Evolutionary conservation across 2,888 invertebrate genomes (phyloP).

Genomic region (Epinotia ramella): DNA sequence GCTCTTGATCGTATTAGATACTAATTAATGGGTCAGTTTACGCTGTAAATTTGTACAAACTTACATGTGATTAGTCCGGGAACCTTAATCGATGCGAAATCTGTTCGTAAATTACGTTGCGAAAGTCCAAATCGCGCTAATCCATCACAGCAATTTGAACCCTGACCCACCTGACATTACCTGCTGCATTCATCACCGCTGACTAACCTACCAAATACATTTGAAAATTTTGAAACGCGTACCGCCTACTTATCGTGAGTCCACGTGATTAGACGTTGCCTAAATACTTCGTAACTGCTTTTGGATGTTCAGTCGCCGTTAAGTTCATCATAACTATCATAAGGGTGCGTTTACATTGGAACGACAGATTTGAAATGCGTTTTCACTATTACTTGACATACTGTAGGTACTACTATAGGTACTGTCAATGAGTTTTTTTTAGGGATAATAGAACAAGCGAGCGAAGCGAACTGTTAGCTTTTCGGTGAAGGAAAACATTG

Average conservation of each 20-base stretch:
- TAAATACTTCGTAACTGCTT: not conserved
- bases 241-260: slow-evolving; percentile 20
- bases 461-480: too few species aligned
- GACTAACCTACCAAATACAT: slow-evolving; percentile 21
- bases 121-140: not conserved
- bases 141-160: slow-evolving; percentile 8
- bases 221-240: slow-evolving; percentile 3
- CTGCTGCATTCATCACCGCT: slow-evolving; percentile 23
- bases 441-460: too few species aligned
- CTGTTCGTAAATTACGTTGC: not conserved
- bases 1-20: too few species aligned
- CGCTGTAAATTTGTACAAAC: too few species aligned
- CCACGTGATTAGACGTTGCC: slow-evolving; percentile 3
- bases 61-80: too few species aligned
- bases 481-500: too few species aligned
- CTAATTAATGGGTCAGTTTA: too few species aligned
- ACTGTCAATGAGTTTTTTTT: too few species aligned
- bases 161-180: slow-evolving; percentile 12
- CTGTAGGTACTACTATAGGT: too few species aligned
- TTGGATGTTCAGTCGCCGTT: not conserved
- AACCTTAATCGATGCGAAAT: too few species aligned
- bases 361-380: not conserved
- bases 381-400: too few species aligned
- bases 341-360: not conserved
- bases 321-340: not conserved